Conservation (phyloP, 2,797 vertebrate species). For the Danionella dracula region DNA sequence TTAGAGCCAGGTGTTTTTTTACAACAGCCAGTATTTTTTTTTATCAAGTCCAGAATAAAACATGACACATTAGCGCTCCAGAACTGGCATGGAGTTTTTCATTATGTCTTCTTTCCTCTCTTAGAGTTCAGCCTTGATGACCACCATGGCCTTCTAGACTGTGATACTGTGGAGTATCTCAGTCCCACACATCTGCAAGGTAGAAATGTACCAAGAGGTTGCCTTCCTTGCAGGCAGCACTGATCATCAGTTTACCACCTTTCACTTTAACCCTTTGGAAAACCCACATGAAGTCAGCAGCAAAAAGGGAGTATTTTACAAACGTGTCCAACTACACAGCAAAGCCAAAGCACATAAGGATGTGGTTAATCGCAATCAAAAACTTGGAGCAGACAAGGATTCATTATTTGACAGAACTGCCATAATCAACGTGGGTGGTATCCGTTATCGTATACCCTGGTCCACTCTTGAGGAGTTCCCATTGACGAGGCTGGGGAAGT, state of each 20-base stretch:
- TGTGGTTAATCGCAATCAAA: constrained; percentile 48
- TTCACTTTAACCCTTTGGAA: constrained; percentile 74
- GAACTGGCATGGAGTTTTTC: not conserved
- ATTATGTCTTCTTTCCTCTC: not conserved
- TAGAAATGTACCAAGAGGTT: constrained; percentile 81
- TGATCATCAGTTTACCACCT: constrained; percentile 71
- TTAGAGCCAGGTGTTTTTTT: no score
- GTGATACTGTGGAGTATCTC: constrained; percentile 11
- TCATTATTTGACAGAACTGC: constrained; percentile 64
- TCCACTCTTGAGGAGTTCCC: constrained; percentile 89
- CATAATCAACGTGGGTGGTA: constrained; percentile 93
- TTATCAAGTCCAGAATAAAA: no score
- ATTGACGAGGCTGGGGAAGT: constrained; percentile 84
- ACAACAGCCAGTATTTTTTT: no score
- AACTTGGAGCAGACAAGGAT: constrained; percentile 48
- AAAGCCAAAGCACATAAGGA: constrained; percentile 55
- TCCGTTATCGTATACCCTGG: constrained; percentile 90
- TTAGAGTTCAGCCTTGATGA: constrained; percentile 38
- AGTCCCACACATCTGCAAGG: constrained; percentile 39
- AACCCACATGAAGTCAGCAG: constrained; percentile 73
- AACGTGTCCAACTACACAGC: constrained; percentile 72
- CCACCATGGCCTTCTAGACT: constrained; percentile 35
- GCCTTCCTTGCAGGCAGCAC: constrained; percentile 79
- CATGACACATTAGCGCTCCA: no score
- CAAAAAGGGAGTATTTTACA: constrained; percentile 84